Conservation (phyloP, 1,140 invertebrate genomes). For the Leptonema lineaticorne region DNA sequence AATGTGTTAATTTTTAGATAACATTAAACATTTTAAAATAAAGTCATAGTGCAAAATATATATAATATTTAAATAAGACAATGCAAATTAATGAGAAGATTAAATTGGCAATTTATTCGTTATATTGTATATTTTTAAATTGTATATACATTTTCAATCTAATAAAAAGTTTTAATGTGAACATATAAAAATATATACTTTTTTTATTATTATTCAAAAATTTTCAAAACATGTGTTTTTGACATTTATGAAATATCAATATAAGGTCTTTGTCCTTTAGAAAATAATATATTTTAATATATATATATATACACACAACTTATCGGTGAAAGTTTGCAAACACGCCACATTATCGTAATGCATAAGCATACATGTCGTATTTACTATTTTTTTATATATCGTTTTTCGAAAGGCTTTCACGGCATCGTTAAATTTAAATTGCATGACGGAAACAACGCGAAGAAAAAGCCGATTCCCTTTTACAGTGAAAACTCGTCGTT, state of each 20-base stretch:
- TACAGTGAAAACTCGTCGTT: not conserved
- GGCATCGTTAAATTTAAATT: slow-evolving; percentile 4
- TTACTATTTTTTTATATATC: too few relatives aligned
- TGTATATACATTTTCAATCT: too few relatives aligned
- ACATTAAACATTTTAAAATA: too few relatives aligned
- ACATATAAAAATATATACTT: not conserved
- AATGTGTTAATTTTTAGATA: too few relatives aligned
- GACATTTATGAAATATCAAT: not conserved
- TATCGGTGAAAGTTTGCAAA: slow-evolving; percentile 18
- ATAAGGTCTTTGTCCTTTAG: slow-evolving; percentile 2
- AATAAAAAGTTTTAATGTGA: not conserved
- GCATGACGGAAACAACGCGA: not conserved
- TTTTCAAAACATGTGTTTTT: too few relatives aligned
- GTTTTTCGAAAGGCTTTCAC: not conserved
- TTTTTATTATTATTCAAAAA: not conserved
- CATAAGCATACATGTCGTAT: not conserved
- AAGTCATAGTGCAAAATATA: too few relatives aligned
- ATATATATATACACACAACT: not conserved
- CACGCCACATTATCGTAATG: slow-evolving; percentile 14
- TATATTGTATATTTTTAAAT: too few relatives aligned
- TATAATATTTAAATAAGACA: too few relatives aligned
- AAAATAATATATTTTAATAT: not conserved
- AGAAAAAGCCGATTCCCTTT: not conserved
- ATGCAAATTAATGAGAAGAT: too few relatives aligned
- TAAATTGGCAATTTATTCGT: too few relatives aligned